Base-by-base conservation (phyloP, 1,140 invertebrate species). In the Nilaparvata lugens region DNA sequence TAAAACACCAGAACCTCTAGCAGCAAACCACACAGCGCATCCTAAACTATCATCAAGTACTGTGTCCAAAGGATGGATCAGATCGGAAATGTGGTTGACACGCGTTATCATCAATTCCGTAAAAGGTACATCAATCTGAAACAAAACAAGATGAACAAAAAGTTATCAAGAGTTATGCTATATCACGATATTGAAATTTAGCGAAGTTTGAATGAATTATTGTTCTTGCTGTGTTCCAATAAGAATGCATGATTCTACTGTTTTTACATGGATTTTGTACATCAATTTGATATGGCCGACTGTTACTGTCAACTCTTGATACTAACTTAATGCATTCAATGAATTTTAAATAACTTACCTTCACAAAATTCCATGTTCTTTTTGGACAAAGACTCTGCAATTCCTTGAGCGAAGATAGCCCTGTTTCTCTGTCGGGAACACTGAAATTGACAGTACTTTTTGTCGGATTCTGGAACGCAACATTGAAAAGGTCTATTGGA, bases 11-110 rank as follows among this genome's bases (percentile, higher is more conserved):
- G 76, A 65, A 11, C 86, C 92, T 70, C 83, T 75, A 53, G 90
- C 85, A 40, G 94, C 95, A 84, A 98, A 99, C 93, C 94, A 98
- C 16, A 97, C 77, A 23, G 95, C 93, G 77, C 91, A 93, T 6
- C 88, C 88, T 35, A 98, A 81, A 74, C 91, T 95, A 72, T 98
- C 95, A 78, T 99, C 96, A n/a, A 99, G 72, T 43, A 98, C 84
- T 13, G 92, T 94, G 62, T 82, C 76, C 45, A 87, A 78, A 1
- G 93, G 93, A 76, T 88, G 85, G 4, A 97, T 81, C 45, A 98
- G 78, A 74, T 93, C 78, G 19, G 78, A 77, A 60, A 92, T 88
- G 64, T 75, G 74, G 13, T 72, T 67, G 51, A 79, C 70, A 57
- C 86, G 78, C 52, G 74, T 62, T 63, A 74, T 59, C 64, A 79